phyloP scores from a whole-genome alignment of 2,888 invertebrate genomes.

The Eutolmus rufibarbis region DNA sequence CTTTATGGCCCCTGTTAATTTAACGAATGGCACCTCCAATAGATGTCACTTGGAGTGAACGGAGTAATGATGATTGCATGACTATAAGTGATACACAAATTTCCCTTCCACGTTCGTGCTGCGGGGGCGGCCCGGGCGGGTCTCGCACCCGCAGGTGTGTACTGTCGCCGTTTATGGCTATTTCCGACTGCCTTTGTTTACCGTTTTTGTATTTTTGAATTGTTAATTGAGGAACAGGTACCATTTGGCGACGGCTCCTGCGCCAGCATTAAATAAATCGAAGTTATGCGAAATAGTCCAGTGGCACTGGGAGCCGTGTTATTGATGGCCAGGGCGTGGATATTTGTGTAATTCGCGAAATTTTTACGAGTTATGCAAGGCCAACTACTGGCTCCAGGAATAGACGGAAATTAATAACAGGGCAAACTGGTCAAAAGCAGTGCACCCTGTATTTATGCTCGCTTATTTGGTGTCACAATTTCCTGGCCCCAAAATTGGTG shows the following conservation, averaged over 20 bases:
- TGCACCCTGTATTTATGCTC: background rate
- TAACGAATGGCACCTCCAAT: conserved; percentile 24
- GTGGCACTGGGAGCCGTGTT: background rate
- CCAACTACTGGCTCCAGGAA: background rate
- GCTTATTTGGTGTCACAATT: background rate
- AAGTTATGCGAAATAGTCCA: conserved; percentile 2
- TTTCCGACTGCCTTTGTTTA: background rate
- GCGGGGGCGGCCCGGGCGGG: background rate
- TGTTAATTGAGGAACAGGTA: conserved; percentile 31
- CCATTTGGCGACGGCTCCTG: background rate
- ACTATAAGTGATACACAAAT: conserved; percentile 31
- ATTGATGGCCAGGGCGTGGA: background rate
- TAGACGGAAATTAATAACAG: background rate
- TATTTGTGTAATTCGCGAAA: background rate
- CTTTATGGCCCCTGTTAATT: conserved; percentile 24
- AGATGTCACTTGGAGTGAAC: conserved; percentile 25
- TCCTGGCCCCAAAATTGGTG: background rate
- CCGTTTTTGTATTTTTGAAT: conserved; percentile 7
- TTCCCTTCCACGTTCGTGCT: background rate
- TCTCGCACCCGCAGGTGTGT: background rate
- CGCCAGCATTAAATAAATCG: background rate
- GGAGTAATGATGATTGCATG: conserved; percentile 33
- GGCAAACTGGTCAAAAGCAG: background rate
- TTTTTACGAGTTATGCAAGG: background rate
- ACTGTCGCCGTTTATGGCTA: background rate